These are phyloP conservation scores for Orchesellides sinensis DNA, from an alignment of 2,888 invertebrate genomes.

Conservation along the genomic window DNA sequence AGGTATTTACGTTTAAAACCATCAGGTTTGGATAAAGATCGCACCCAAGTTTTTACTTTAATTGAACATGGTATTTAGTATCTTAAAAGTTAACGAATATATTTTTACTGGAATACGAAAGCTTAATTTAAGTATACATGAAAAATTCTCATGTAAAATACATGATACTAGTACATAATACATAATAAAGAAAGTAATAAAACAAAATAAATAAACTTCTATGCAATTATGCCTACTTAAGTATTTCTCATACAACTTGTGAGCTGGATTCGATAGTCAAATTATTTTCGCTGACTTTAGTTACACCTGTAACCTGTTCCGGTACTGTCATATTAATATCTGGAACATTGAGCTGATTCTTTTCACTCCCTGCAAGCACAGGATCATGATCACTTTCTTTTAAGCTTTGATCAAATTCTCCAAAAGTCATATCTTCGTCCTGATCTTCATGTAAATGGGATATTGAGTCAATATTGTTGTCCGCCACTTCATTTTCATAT, in stretches of 20 bases:
- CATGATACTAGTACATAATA: too few species aligned
- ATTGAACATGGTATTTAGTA: too few species aligned
- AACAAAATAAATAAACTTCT: too few species aligned
- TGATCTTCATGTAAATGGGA: neutral
- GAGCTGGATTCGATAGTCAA: neutral
- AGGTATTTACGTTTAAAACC: too few species aligned
- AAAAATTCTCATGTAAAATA: too few species aligned
- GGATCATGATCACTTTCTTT: neutral
- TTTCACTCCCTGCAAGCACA: conserved; percentile 29
- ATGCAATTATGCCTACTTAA: too few species aligned
- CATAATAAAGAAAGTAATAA: too few species aligned
- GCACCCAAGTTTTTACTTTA: too few species aligned
- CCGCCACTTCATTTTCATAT: neutral
- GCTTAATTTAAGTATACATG: too few species aligned
- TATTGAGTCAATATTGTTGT: neutral
- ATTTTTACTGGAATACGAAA: too few species aligned
- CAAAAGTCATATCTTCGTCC: neutral
- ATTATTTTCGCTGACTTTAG: conserved; percentile 9
- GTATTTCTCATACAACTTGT: conserved; percentile 4
- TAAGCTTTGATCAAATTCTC: conserved; percentile 2
- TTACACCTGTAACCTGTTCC: neutral
- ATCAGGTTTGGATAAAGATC: too few species aligned
- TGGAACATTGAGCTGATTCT: conserved; percentile 33
- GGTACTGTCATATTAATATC: neutral
- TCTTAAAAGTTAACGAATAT: too few species aligned